Evolutionary conservation across 1,140 invertebrate species (phyloP).

Genomic region (Lepidurus apus): DNA sequence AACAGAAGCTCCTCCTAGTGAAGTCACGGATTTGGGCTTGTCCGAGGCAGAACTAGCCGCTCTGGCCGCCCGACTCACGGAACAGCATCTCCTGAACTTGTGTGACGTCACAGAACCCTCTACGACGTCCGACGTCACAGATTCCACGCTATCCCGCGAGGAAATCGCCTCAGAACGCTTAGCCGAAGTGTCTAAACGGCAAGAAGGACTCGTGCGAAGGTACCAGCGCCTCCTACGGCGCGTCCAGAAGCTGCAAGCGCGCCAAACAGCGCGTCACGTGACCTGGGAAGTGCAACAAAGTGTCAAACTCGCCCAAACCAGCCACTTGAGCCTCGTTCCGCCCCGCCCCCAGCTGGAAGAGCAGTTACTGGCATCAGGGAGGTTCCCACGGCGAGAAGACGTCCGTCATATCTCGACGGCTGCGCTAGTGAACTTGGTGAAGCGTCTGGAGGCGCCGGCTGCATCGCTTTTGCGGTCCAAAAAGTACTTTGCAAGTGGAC

Average conservation of each 20-base stretch:
- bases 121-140: not conserved
- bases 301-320: constrained; percentile 59
- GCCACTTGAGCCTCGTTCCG: constrained; percentile 44
- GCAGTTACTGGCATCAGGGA: constrained; percentile 33
- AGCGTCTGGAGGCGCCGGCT: constrained; percentile 49
- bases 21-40: not conserved
- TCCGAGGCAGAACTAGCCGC: not conserved
- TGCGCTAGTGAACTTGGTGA: constrained; percentile 52
- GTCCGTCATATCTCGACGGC: constrained; percentile 50
- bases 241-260: constrained; percentile 65
- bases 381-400: constrained; percentile 46
- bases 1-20: not conserved
- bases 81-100: not conserved
- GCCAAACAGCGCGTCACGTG: constrained; percentile 63
- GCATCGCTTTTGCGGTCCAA: constrained; percentile 31
- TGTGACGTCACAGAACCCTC: not conserved
- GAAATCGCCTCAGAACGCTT: constrained; percentile 38
- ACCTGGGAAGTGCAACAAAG: constrained; percentile 66
- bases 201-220: constrained; percentile 59
- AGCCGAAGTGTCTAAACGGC: constrained; percentile 48
- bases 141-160: not conserved
- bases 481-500: constrained; percentile 29
- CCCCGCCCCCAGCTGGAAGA: constrained; percentile 41
- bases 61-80: not conserved
- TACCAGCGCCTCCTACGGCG: constrained; percentile 64